phyloP scores from a whole-genome alignment of 2,888 invertebrate genomes.

The Synergus gifuensis region DNA sequence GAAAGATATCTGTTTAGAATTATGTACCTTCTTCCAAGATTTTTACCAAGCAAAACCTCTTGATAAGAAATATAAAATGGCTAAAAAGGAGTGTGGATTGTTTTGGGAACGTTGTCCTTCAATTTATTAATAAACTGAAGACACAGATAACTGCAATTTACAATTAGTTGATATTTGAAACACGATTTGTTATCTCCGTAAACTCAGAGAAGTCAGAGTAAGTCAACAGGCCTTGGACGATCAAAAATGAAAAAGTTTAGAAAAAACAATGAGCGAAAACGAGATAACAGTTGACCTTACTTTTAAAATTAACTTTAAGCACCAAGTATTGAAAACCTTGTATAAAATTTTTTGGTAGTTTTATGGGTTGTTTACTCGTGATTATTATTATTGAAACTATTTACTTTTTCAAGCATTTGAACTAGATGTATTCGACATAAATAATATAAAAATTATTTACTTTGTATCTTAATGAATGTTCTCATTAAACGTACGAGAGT shows the following conservation, averaged over 20 bases:
- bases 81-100: slow-evolving; percentile 18
- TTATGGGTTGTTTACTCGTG: neutral
- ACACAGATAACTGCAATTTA: slow-evolving; percentile 18
- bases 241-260: slow-evolving; percentile 17
- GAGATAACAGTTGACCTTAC: slow-evolving; percentile 25
- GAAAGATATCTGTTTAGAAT: neutral
- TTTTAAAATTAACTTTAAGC: slow-evolving; percentile 8
- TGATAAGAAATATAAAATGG: neutral
- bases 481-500: too few relatives aligned
- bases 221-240: slow-evolving; percentile 35
- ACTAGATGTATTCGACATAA: neutral
- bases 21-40: too few relatives aligned
- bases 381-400: neutral
- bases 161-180: slow-evolving; percentile 5
- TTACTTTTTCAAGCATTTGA: neutral
- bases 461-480: too few relatives aligned
- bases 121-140: slow-evolving; percentile 25
- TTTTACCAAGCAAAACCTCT: too few relatives aligned
- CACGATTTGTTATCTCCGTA: slow-evolving; percentile 6
- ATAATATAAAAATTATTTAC: neutral
- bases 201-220: slow-evolving; percentile 11
- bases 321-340: neutral
- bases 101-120: slow-evolving; percentile 10
- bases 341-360: neutral
- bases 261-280: slow-evolving; percentile 17